These are phyloP conservation scores for Drosophila picticornis DNA, from an alignment of 2,888 invertebrate species.

Conservation along the genomic window DNA sequence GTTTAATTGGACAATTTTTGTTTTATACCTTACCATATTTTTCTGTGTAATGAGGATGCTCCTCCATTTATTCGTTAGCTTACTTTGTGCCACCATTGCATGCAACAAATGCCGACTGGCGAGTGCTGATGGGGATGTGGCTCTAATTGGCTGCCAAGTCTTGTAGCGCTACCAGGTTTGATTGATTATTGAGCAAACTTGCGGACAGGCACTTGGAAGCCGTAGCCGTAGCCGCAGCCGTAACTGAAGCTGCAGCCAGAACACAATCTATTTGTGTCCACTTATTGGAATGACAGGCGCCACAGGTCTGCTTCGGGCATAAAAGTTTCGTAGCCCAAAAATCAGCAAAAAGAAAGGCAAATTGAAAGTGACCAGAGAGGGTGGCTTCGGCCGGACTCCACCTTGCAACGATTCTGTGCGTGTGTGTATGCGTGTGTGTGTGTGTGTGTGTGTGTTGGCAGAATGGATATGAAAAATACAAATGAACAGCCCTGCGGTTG, in stretches of 20 bases:
- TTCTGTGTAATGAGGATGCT: constrained; percentile 38
- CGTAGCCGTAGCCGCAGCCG: constrained; percentile 19
- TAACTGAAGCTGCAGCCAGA: constrained; percentile 45
- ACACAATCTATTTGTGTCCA: constrained; percentile 84
- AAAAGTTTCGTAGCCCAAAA: constrained; percentile 60
- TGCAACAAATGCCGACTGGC: constrained; percentile 33
- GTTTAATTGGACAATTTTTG: constrained; percentile 82
- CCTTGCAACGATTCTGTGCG: background rate
- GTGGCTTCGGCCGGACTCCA: constrained; percentile 14
- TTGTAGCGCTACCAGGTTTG: constrained; percentile 71
- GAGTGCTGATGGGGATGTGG: constrained; percentile 18
- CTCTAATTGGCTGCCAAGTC: constrained; percentile 59
- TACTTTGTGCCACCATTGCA: constrained; percentile 57
- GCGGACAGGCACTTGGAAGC: constrained; percentile 83
- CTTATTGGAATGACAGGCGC: constrained; percentile 79
- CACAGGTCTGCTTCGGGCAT: constrained; percentile 34
- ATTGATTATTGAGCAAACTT: constrained; percentile 85
- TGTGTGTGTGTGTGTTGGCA: constrained; percentile 4
- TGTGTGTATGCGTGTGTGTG: constrained; percentile 41
- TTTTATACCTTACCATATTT: constrained; percentile 59
- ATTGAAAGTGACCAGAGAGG: constrained; percentile 77
- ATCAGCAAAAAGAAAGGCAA: constrained; percentile 68
- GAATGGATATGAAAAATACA: constrained; percentile 73
- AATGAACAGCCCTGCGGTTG: constrained; percentile 77
- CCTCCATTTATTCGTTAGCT: constrained; percentile 15